Evolutionary conservation across 2,113 vertebrate genomes (phyloP), one percentile per base, ranked within the genome.

Genomic region (Zosterops pallidus): DNA sequence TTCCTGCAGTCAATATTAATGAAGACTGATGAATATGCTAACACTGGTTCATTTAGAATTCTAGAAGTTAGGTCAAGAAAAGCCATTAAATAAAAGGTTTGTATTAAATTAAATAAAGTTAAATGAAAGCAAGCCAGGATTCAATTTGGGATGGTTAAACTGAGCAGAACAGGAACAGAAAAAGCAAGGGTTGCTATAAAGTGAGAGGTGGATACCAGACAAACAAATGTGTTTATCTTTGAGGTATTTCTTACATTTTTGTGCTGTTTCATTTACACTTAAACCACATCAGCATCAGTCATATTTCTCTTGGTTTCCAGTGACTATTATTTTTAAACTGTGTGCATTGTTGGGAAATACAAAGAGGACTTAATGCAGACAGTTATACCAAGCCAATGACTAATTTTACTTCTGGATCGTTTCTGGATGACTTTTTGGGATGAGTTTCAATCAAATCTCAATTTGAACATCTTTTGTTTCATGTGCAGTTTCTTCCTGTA

Each of bases 341-440:
- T 76, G 46, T 89, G n/a, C 39, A 26, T 83, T 94, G 46, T 55
- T 88, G 49, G 31, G 83, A 77, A 78, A 53, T 33, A 65, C 9
- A 47, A 83, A 70, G 50, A 80, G 12, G 59, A 50, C 29, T 76
- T 47, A 53, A 35, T 69, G 22, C 25, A 70, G 67, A 67, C 33
- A 69, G 42, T 26, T 90, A 69, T 77, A 89, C 55, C 33, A 79
- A 29, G 33, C 19, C 47, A 17, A 74, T 90, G 92, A 90, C 69
- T 97, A 91, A 95, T 95, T 88, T 95, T 90, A 74, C 75, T 95
- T 90, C 80, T 49, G 59, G 5, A 87, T 87, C 59, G 35, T 80
- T 90, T 80, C 81, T 62, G 55, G n/a, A 49, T 78, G 46, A 47
- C 19, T 84, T 91, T 65, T 74, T 74, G 21, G 80, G 67, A 70